Percentiles rank a stretch among this genome's conserved stretches.
phyloP scores from a whole-genome alignment of 2,888 invertebrate genomes.

The Nephrocerus scutellatus region DNA sequence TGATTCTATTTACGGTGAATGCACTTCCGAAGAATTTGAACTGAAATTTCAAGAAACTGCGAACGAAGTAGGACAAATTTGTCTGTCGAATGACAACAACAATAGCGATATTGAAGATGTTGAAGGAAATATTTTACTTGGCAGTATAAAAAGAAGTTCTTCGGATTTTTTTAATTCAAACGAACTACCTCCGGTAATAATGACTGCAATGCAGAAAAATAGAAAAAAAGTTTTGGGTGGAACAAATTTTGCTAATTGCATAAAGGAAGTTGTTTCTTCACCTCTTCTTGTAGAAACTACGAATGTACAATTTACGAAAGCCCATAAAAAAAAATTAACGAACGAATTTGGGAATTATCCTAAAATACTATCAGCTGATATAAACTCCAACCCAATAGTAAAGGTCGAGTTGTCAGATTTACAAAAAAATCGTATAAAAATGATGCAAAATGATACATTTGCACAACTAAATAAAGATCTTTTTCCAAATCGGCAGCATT shows the following conservation, averaged over 20 bases:
- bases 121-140: neutral
- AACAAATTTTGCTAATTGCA: constrained; percentile 20
- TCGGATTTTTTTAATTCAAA: constrained; percentile 40
- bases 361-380: constrained; percentile 29
- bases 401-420: constrained; percentile 34
- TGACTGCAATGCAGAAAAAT: constrained; percentile 29
- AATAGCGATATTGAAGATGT: constrained; percentile 5
- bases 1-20: constrained; percentile 30
- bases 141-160: constrained; percentile 26
- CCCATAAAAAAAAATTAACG: constrained; percentile 55
- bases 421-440: constrained; percentile 43
- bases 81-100: constrained; percentile 3
- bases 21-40: constrained; percentile 26
- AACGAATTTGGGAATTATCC: constrained; percentile 54
- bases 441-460: constrained; percentile 38
- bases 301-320: constrained; percentile 52
- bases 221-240: constrained; percentile 29
- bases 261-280: constrained; percentile 11
- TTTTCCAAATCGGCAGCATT: constrained; percentile 21
- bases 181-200: constrained; percentile 19
- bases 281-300: neutral
- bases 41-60: constrained; percentile 27
- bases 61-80: constrained; percentile 22
- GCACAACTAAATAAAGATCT: constrained; percentile 27
- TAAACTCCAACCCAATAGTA: constrained; percentile 32